Evolutionary conservation across 2,113 vertebrate species (phyloP).

Genomic region (Trogon melanurus): DNA sequence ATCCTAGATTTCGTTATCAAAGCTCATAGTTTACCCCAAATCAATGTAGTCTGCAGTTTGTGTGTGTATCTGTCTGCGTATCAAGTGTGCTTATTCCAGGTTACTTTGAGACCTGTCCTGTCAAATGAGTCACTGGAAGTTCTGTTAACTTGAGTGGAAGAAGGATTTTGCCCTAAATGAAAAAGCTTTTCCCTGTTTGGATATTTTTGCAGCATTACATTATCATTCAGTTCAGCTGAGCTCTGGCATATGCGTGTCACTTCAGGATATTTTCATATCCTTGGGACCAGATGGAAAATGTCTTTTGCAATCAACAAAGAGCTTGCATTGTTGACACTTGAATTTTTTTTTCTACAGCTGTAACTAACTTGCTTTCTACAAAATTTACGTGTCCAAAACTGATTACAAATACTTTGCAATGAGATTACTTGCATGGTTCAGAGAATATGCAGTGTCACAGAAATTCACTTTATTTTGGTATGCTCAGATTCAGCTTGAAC

Average conservation of each 20-base stretch:
- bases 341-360: slow-evolving; percentile 56
- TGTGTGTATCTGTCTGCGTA: neutral
- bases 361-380: slow-evolving; percentile 65
- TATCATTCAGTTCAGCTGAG: slow-evolving; percentile 25
- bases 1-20: neutral
- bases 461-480: slow-evolving; percentile 31
- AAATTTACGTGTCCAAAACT: slow-evolving; percentile 57
- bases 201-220: neutral
- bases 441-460: slow-evolving; percentile 24
- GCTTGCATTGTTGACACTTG: slow-evolving; percentile 50
- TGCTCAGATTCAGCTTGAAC: neutral
- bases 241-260: slow-evolving; percentile 35
- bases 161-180: neutral
- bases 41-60: neutral
- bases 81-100: neutral
- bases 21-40: neutral
- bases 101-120: neutral
- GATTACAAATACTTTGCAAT: slow-evolving; percentile 57
- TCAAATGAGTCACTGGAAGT: neutral
- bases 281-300: slow-evolving; percentile 67
- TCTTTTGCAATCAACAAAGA: slow-evolving; percentile 61
- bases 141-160: neutral
- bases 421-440: slow-evolving; percentile 57
- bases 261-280: slow-evolving; percentile 61
- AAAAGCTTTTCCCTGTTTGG: neutral